phyloP scores from a whole-genome alignment of 2,888 invertebrate genomes.

The Polydrusus cervinus region DNA sequence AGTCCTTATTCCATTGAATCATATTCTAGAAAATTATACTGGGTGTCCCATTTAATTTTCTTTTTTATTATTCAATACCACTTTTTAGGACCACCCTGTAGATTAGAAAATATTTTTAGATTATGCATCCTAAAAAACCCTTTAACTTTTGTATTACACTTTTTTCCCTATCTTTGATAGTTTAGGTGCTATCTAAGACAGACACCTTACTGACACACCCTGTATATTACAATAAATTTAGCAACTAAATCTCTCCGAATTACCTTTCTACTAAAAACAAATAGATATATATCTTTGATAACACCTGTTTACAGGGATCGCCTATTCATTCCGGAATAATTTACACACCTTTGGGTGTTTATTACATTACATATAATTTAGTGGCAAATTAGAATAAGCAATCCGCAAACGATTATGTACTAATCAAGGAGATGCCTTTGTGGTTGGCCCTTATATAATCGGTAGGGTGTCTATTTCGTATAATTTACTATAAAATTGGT shows the following conservation, averaged over 20 bases:
- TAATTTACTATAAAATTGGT: slow-evolving; percentile 1
- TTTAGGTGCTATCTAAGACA: too few relatives aligned
- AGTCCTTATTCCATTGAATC: too few relatives aligned
- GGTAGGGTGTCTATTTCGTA: slow-evolving; percentile 9
- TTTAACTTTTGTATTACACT: too few relatives aligned
- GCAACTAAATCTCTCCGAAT: background rate
- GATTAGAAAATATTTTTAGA: too few relatives aligned
- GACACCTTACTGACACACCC: too few relatives aligned
- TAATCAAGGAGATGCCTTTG: slow-evolving; percentile 9
- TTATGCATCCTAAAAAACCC: too few relatives aligned
- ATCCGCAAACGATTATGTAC: slow-evolving; percentile 21
- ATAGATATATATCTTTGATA: slow-evolving; percentile 23
- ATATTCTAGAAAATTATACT: too few relatives aligned
- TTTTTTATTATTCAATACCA: too few relatives aligned
- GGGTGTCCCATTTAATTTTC: too few relatives aligned
- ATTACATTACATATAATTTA: slow-evolving; percentile 18
- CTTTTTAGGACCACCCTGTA: too few relatives aligned
- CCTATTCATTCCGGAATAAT: slow-evolving; percentile 10
- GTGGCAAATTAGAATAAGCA: slow-evolving; percentile 15
- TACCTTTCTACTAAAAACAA: background rate
- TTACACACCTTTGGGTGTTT: slow-evolving; percentile 18
- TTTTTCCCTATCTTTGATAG: too few relatives aligned
- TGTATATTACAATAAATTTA: slow-evolving; percentile 14
- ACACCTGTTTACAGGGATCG: slow-evolving; percentile 5
- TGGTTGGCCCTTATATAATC: background rate